A percentile compares a stretch with the other conserved stretches of the same genome.
Evolutionary conservation across 2,888 invertebrate genomes (phyloP).

Genomic region (Andricus curvator): DNA sequence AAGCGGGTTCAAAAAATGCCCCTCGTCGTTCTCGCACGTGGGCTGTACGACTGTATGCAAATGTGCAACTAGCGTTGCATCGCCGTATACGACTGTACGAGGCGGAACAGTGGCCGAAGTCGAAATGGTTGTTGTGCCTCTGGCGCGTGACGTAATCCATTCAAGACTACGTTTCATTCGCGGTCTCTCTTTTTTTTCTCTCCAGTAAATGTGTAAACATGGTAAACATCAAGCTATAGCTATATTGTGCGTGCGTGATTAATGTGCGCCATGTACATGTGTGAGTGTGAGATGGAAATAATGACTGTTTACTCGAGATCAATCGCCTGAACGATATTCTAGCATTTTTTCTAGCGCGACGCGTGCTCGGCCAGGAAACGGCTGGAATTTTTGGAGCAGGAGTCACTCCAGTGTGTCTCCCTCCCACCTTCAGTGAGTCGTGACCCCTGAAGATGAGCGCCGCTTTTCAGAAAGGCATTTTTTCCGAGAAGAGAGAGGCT

Average conservation of each 20-base stretch:
- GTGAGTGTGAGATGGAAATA: background rate
- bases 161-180: constrained; percentile 67
- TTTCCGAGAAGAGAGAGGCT: constrained; percentile 12
- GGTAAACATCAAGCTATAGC: background rate
- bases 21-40: constrained; percentile 38
- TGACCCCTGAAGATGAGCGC: constrained; percentile 17
- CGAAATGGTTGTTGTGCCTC: constrained; percentile 45
- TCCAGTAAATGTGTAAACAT: constrained; percentile 9
- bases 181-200: constrained; percentile 30
- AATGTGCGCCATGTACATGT: background rate
- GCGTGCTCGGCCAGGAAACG: background rate
- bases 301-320: background rate
- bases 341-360: background rate
- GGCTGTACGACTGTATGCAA: background rate
- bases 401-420: background rate
- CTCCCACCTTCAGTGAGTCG: constrained; percentile 16
- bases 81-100: constrained; percentile 24
- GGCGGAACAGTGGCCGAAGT: constrained; percentile 46
- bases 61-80: constrained; percentile 14
- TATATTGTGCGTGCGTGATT: constrained; percentile 5
- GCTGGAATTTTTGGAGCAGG: background rate
- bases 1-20: constrained; percentile 27
- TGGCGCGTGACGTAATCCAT: constrained; percentile 72
- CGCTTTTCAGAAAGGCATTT: constrained; percentile 34
- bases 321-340: background rate